Evolutionary conservation across 2,113 vertebrate genomes (phyloP).

Genomic region (Penelope pileata): DNA sequence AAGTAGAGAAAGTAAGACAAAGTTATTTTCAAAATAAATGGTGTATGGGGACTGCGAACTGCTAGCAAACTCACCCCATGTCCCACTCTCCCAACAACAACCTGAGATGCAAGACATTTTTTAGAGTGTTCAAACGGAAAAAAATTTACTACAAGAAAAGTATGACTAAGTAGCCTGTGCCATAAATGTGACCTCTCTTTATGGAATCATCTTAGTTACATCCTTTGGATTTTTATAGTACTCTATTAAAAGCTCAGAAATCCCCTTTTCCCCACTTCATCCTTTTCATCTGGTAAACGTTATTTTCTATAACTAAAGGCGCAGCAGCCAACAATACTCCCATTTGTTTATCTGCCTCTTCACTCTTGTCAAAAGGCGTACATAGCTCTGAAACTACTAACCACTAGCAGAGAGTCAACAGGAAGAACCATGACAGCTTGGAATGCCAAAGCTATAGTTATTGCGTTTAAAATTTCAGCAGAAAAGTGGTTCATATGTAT

Average conservation of each 20-base stretch:
- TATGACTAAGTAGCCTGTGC: background rate
- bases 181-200: background rate
- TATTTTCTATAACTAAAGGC: background rate
- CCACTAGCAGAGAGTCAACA: background rate
- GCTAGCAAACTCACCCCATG: background rate
- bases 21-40: background rate
- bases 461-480: background rate
- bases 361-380: background rate
- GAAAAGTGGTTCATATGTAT: background rate
- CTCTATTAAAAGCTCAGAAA: conserved; percentile 18
- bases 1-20: conserved; percentile 1
- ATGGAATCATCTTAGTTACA: background rate
- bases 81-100: background rate
- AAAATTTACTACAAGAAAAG: conserved; percentile 22
- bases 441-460: background rate
- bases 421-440: background rate
- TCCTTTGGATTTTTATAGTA: background rate
- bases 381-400: background rate
- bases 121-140: conserved; percentile 24
- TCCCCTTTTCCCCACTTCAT: background rate
- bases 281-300: background rate
- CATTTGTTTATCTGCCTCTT: background rate
- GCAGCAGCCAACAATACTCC: background rate
- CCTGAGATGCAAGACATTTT: background rate
- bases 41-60: background rate